A percentile compares a stretch with the other conserved stretches of the same genome.
Conservation (phyloP, 1,140 invertebrate species). For the Drosophila micromelanica region DNA sequence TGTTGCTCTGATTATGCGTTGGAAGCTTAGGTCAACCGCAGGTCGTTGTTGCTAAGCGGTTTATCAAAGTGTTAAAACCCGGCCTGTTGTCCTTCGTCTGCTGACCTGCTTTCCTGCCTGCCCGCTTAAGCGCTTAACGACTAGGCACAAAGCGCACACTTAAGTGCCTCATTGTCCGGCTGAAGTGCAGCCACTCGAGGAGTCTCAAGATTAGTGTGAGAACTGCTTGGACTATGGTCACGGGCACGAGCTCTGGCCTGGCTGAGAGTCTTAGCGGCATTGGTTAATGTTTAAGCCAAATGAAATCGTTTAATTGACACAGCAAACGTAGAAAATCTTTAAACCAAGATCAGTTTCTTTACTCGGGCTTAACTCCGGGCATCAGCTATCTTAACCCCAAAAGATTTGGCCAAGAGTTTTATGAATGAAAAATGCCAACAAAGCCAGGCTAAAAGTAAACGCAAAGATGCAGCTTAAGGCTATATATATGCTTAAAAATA, state of each 20-base stretch:
- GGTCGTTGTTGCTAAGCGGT: slow-evolving; percentile 37
- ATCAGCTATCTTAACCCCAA: not conserved
- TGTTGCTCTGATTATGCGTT: slow-evolving; percentile 25
- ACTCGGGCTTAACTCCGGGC: slow-evolving; percentile 22
- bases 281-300: slow-evolving; percentile 27
- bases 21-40: slow-evolving; percentile 53
- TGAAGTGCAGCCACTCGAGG: slow-evolving; percentile 66
- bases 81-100: not conserved
- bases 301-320: slow-evolving; percentile 47
- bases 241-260: not conserved
- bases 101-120: slow-evolving; percentile 23
- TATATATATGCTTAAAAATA: no score
- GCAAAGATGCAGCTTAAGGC: not conserved
- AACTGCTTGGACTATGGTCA: slow-evolving; percentile 33
- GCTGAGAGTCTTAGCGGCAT: slow-evolving; percentile 35
- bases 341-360: slow-evolving; percentile 24
- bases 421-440: slow-evolving; percentile 45
- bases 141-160: slow-evolving; percentile 63
- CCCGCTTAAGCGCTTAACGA: slow-evolving; percentile 53
- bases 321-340: slow-evolving; percentile 31
- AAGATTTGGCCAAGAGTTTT: slow-evolving; percentile 23
- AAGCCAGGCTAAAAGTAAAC: not conserved
- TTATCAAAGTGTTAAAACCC: slow-evolving; percentile 65
- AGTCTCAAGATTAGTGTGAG: slow-evolving; percentile 3
- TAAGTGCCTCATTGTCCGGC: slow-evolving; percentile 63